Base-by-base conservation (phyloP, 2,888 invertebrate genomes). In the Trimorus sp. region DNA sequence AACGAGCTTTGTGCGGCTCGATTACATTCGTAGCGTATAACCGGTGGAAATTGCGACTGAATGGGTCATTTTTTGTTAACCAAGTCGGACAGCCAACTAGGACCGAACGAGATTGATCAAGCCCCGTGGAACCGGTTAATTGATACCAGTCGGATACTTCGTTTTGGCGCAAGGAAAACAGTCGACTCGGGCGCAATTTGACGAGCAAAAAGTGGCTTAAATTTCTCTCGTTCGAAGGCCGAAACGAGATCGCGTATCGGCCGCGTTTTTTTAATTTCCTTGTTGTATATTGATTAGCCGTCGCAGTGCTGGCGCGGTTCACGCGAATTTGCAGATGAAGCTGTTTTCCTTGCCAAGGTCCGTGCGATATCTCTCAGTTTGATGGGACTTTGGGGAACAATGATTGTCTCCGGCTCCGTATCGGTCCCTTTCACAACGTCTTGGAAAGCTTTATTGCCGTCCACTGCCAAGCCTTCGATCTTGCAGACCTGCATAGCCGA, bases 361-460 rank as follows among this genome's bases (percentile, higher is more conserved):
- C 84, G 74, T 59, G 79, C 82, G 86, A 87, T 89, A 87, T 89
- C 85, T 88, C 85, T 86, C 83, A 42, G 76, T 77, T 76, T 86
- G 88, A 90, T 90, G 85, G 88, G 86, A 87, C 89, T 86, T 88
- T 56, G 80, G 88, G 87, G 48, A 89, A 88, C 87, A 89, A 90
- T 90, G 87, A 89, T 89, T 88, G 84, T 86, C 79, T 78, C 74
- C 82, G 53, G 73, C 69, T 82, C 60, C 80, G 76, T 76, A 66
- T 79, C 71, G 82, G 83, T 74, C 79, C 79, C 78, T 85, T 86
- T 76, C 81, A 70, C 84, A 81, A 59, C 84, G 79, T 86, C 84
- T 83, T 85, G 58, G 77, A 73, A 74, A 82, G 84, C 86, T 88
- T 87, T 88, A 88, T 85, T 74, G 85, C 84, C 84, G 75, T 63